Conservation (phyloP, 1,140 invertebrate species). For the Trichoplusia ni region DNA sequence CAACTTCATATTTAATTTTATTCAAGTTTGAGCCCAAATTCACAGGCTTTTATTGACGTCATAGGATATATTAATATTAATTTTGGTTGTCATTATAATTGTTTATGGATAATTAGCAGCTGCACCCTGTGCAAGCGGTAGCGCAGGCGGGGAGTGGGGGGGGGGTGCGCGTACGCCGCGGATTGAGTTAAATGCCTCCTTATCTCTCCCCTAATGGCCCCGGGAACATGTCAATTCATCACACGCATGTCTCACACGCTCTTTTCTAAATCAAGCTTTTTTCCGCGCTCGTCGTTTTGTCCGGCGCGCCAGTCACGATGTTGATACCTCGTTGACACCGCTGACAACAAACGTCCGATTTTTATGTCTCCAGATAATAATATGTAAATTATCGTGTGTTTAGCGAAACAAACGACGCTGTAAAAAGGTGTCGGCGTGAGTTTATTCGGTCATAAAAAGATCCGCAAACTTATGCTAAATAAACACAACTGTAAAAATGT, state of each 20-base stretch:
- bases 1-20: no score
- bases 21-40: no score
- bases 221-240: conserved; percentile 71
- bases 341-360: conserved; percentile 28
- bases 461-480: conserved; percentile 29
- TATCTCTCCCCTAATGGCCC: conserved; percentile 66
- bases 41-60: no score
- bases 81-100: no score
- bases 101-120: neutral
- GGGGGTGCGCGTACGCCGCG: conserved; percentile 41
- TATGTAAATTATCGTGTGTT: conserved; percentile 39
- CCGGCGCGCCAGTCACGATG: conserved; percentile 29
- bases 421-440: conserved; percentile 36
- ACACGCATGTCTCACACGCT: conserved; percentile 57
- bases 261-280: conserved; percentile 58
- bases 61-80: no score
- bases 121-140: conserved; percentile 36
- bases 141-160: neutral
- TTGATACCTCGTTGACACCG: conserved; percentile 25
- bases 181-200: conserved; percentile 65
- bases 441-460: conserved; percentile 36
- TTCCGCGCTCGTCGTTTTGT: conserved; percentile 33
- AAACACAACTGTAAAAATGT: conserved; percentile 27
- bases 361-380: conserved; percentile 38
- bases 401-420: conserved; percentile 38